phyloP scores from a whole-genome alignment of 2,113 vertebrate genomes.

The Chamaea fasciata region DNA sequence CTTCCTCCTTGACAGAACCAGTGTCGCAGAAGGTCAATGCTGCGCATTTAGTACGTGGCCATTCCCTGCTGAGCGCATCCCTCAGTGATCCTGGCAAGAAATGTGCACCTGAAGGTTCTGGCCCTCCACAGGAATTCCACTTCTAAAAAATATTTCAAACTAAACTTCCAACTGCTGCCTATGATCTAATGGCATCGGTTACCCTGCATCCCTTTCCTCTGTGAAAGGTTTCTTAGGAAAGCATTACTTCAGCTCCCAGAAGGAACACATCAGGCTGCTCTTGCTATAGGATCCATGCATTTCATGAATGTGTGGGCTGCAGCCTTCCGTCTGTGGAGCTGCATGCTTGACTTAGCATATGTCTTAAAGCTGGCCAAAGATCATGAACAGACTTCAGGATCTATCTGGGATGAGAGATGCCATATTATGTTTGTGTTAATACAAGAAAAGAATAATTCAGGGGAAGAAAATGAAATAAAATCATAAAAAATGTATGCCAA shows the following conservation, averaged over 20 bases:
- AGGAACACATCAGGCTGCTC: neutral
- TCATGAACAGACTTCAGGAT: neutral
- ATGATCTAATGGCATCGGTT: neutral
- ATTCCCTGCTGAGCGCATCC: neutral
- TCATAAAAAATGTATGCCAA: neutral
- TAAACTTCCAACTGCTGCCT: neutral
- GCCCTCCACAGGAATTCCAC: neutral
- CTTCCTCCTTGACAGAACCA: neutral
- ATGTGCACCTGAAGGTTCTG: neutral
- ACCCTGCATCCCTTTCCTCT: neutral
- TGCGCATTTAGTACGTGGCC: fast-evolving
- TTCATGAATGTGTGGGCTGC: neutral
- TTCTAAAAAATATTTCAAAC: neutral
- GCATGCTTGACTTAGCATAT: neutral
- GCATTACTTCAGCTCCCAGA: neutral
- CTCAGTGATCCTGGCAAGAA: neutral
- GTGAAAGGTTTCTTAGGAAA: neutral
- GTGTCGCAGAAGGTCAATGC: fast-evolving
- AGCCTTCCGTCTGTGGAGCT: neutral
- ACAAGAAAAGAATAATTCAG: neutral
- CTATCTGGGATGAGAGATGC: neutral
- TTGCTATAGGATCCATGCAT: neutral
- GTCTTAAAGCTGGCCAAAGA: neutral
- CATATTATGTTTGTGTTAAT: neutral
- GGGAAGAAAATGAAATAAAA: neutral